Evolutionary conservation across 2,113 vertebrate genomes (phyloP).

Genomic region (Entomyzon cyanotis): DNA sequence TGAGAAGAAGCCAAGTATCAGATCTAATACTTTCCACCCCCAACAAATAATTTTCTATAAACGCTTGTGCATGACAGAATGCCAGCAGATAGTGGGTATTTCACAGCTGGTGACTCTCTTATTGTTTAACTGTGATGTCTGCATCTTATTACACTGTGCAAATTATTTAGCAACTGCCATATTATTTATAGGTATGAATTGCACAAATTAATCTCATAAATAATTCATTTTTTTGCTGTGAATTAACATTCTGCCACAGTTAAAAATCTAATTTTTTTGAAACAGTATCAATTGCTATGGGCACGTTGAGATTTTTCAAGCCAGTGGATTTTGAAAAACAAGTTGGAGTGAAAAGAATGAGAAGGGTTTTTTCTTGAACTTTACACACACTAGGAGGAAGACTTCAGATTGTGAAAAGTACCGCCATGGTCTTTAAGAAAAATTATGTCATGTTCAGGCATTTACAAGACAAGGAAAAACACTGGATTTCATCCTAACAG

Average conservation of each 20-base stretch:
- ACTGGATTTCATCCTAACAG: constrained; percentile 62
- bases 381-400: neutral
- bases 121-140: constrained; percentile 59
- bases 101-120: constrained; percentile 45
- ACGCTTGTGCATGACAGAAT: constrained; percentile 29
- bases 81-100: constrained; percentile 43
- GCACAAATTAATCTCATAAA: constrained; percentile 75
- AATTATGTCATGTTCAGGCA: constrained; percentile 23
- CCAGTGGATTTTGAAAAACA: constrained; percentile 8
- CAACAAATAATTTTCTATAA: constrained; percentile 58
- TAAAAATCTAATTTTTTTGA: constrained; percentile 58
- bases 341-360: neutral
- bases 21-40: constrained; percentile 41
- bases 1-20: constrained; percentile 22
- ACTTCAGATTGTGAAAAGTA: constrained; percentile 14
- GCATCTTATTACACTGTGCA: constrained; percentile 58
- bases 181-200: constrained; percentile 77
- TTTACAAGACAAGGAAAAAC: constrained; percentile 5
- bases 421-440: neutral
- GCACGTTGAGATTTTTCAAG: constrained; percentile 1
- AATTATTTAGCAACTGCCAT: constrained; percentile 75
- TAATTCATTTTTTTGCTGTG: constrained; percentile 65
- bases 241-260: constrained; percentile 54
- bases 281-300: neutral
- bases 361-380: neutral